These are phyloP conservation scores for Chaitophorus viminalis DNA, from an alignment of 2,888 invertebrate species.

Conservation along the genomic window DNA sequence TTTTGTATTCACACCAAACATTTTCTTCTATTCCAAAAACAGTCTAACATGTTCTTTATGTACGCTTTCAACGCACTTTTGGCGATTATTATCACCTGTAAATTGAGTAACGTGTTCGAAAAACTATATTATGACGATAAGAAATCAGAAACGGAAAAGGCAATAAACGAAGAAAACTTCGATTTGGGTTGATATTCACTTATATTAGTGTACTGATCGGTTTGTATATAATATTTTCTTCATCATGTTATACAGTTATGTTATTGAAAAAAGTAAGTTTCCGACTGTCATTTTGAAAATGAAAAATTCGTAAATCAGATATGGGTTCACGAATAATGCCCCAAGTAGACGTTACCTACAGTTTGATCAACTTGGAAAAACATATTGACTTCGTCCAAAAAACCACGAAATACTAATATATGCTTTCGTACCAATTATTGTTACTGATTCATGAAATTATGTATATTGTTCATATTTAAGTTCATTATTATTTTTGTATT, in stretches of 20 bases:
- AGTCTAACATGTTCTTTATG: conserved; percentile 43
- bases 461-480: too few relatives aligned
- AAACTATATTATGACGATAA: conserved; percentile 6
- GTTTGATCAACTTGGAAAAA: too few relatives aligned
- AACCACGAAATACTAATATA: too few relatives aligned
- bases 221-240: background rate
- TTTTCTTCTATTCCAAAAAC: background rate
- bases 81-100: background rate
- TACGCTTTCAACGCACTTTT: conserved; percentile 10
- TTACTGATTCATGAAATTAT: too few relatives aligned
- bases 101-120: conserved; percentile 41
- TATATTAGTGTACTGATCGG: background rate
- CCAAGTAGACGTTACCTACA: background rate
- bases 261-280: conserved; percentile 40
- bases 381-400: too few relatives aligned
- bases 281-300: conserved; percentile 37
- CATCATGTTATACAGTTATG: background rate
- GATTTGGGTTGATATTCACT: background rate
- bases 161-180: background rate
- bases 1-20: conserved; percentile 50
- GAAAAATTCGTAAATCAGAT: background rate
- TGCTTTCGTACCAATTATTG: too few relatives aligned
- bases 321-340: background rate
- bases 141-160: background rate
- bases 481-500: too few relatives aligned